These are phyloP conservation scores for Caenorhabditis parvicauda DNA, from an alignment of 2,888 invertebrate species.

Conservation along the genomic window DNA sequence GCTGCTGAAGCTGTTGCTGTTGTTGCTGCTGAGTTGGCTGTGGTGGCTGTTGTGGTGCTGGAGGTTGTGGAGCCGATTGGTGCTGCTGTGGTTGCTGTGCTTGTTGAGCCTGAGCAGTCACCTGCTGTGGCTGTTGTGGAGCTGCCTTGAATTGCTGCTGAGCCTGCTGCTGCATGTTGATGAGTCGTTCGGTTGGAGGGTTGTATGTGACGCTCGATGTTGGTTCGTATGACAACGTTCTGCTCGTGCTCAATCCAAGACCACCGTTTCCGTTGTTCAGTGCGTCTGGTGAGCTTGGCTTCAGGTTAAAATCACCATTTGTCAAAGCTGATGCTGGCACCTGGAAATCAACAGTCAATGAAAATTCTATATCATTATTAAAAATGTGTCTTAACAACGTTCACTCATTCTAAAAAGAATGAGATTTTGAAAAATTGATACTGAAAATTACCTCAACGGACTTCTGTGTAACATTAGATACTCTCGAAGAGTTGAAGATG, in stretches of 20 bases:
- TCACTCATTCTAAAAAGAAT: conserved; percentile 18
- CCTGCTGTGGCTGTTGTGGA: conserved; percentile 9
- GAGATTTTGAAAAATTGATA: not conserved
- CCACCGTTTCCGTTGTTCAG: no score
- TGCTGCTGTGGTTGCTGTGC: conserved; percentile 18
- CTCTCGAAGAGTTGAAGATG: conserved; percentile 21
- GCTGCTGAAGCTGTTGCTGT: conserved; percentile 33
- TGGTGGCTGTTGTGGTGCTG: conserved; percentile 15
- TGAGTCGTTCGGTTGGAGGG: conserved; percentile 22
- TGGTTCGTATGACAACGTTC: conserved; percentile 26
- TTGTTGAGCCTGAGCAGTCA: conserved; percentile 10
- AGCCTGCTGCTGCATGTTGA: conserved; percentile 12
- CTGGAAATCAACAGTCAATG: no score
- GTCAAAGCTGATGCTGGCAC: no score
- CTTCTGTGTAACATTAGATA: conserved; percentile 12
- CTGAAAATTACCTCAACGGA: conserved; percentile 16
- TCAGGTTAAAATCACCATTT: conserved; percentile 26
- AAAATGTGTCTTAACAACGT: no score
- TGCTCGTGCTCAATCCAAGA: not conserved
- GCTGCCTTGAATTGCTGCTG: no score
- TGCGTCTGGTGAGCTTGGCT: conserved; percentile 12
- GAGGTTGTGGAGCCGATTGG: conserved; percentile 9
- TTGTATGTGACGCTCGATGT: conserved; percentile 21
- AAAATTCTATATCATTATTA: no score
- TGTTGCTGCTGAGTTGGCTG: conserved; percentile 13